Conservation (phyloP, 2,113 vertebrate species). For the Alligator mississippiensis region DNA sequence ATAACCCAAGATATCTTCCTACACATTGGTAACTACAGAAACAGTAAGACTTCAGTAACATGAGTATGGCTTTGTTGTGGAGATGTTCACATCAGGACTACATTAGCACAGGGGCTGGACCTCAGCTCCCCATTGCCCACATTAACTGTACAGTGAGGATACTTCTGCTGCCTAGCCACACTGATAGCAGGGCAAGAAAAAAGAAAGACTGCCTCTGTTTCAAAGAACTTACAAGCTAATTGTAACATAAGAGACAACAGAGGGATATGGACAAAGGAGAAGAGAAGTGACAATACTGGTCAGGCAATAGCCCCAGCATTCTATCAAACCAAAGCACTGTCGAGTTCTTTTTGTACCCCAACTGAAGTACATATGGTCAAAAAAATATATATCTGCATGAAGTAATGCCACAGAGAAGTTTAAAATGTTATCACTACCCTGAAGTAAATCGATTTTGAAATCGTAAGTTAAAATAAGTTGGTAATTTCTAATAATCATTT, state of each 20-base stretch:
- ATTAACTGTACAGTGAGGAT: background rate
- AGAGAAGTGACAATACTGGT: too few relatives aligned
- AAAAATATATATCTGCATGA: background rate
- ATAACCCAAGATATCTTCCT: background rate
- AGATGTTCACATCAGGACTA: fast-evolving
- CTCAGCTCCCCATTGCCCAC: fast-evolving
- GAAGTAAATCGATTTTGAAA: background rate
- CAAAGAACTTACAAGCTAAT: too few relatives aligned
- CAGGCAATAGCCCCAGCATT: too few relatives aligned
- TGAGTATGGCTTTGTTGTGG: background rate
- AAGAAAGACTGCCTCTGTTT: too few relatives aligned
- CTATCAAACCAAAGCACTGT: too few relatives aligned
- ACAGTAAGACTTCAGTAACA: fast-evolving
- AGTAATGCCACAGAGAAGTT: background rate
- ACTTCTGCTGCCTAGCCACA: background rate
- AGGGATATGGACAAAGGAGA: too few relatives aligned
- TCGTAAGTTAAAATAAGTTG: background rate
- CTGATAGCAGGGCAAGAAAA: too few relatives aligned
- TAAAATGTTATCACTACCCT: background rate
- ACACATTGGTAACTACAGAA: constrained; percentile 5
- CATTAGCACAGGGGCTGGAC: fast-evolving
- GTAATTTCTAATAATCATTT: background rate
- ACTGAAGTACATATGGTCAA: background rate
- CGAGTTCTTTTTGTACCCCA: too few relatives aligned
- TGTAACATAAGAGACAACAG: too few relatives aligned